phyloP scores from a whole-genome alignment of 2,888 invertebrate species.

The Ennomos quercinarius region DNA sequence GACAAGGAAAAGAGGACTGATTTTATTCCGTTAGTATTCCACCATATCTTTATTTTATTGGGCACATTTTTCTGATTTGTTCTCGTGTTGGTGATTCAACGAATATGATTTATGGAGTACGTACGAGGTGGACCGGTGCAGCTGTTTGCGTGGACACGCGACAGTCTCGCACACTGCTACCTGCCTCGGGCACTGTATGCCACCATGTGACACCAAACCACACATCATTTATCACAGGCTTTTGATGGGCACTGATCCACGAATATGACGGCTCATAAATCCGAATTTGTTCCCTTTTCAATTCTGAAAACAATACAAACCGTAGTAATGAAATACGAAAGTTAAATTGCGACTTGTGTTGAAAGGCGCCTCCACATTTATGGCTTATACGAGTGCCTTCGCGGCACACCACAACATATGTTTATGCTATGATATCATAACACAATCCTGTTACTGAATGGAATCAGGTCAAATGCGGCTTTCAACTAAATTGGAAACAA shows the following conservation, averaged over 20 bases:
- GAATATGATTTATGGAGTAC: slow-evolving; percentile 61
- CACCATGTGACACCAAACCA: slow-evolving; percentile 24
- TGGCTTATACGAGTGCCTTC: slow-evolving; percentile 19
- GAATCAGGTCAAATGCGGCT: slow-evolving; percentile 64
- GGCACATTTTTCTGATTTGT: slow-evolving; percentile 66
- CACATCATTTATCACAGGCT: slow-evolving; percentile 57
- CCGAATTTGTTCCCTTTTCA: slow-evolving; percentile 41
- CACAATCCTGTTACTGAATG: slow-evolving; percentile 36
- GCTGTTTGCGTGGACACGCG: slow-evolving; percentile 1
- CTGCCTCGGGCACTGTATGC: slow-evolving; percentile 16
- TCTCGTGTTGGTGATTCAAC: slow-evolving; percentile 45
- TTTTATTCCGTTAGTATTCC: slow-evolving; percentile 37
- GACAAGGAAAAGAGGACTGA: slow-evolving; percentile 36
- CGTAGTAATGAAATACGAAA: slow-evolving; percentile 28
- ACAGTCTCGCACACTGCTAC: background rate
- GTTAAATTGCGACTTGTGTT: slow-evolving; percentile 26
- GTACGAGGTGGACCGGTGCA: slow-evolving; percentile 17
- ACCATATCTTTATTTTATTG: slow-evolving; percentile 63
- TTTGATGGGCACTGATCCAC: slow-evolving; percentile 52
- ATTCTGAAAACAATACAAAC: slow-evolving; percentile 28
- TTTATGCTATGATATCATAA: slow-evolving; percentile 39
- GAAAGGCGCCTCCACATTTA: slow-evolving; percentile 12
- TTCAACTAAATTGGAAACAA: slow-evolving; percentile 63
- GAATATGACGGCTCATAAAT: slow-evolving; percentile 50
- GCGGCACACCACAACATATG: slow-evolving; percentile 34